These are phyloP conservation scores for Hemistola chrysoprasaria DNA, from an alignment of 2,888 invertebrate genomes.

Conservation along the genomic window DNA sequence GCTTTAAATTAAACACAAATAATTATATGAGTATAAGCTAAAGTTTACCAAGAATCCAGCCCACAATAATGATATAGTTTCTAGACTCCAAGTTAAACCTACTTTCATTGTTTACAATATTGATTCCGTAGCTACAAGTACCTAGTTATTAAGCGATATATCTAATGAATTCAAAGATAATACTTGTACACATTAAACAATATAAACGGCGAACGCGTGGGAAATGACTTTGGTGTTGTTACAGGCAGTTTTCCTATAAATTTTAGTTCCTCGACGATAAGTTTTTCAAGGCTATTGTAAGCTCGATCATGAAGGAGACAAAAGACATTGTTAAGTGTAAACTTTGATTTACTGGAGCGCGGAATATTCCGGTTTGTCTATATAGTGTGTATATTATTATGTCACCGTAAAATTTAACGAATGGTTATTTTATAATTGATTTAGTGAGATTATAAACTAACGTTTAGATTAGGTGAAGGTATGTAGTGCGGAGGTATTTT, in stretches of 20 bases:
- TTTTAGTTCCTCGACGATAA: slow-evolving; percentile 14
- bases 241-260: slow-evolving; percentile 16
- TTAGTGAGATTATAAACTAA: too few relatives aligned
- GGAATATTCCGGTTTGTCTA: neutral
- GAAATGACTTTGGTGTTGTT: slow-evolving; percentile 41
- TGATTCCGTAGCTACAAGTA: slow-evolving; percentile 23
- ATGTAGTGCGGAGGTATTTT: too few relatives aligned
- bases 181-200: slow-evolving; percentile 28
- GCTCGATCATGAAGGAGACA: neutral
- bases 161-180: slow-evolving; percentile 21
- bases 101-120: slow-evolving; percentile 26
- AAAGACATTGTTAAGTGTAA: slow-evolving; percentile 1
- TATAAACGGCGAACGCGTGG: slow-evolving; percentile 38
- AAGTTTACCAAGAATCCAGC: too few relatives aligned
- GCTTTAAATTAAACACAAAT: too few relatives aligned
- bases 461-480: too few relatives aligned
- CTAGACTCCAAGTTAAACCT: slow-evolving; percentile 10
- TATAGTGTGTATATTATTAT: too few relatives aligned
- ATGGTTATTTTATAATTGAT: too few relatives aligned
- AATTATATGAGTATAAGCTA: too few relatives aligned
- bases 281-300: slow-evolving; percentile 6
- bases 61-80: slow-evolving; percentile 8
- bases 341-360: neutral
- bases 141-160: slow-evolving; percentile 19
- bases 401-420: too few relatives aligned